A percentile compares a stretch with the other conserved stretches of the same genome.
Evolutionary conservation across 1,140 invertebrate genomes (phyloP).

Genomic region (Chelonus insularis): DNA sequence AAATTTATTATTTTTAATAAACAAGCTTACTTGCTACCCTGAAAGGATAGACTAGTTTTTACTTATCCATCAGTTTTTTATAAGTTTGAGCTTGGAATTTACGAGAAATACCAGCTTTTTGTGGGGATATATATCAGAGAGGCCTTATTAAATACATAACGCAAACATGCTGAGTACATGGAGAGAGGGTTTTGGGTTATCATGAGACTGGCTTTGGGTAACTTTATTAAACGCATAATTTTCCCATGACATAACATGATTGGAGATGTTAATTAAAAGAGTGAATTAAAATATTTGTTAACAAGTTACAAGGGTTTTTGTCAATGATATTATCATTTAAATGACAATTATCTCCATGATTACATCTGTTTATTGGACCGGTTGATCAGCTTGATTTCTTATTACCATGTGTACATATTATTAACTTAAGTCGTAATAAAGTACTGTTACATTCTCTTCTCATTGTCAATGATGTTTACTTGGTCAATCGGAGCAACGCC

Average conservation of each 20-base stretch:
- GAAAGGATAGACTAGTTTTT: too few relatives aligned
- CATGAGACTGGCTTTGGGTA: background rate
- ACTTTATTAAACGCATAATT: background rate
- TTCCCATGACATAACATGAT: background rate
- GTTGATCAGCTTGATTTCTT: background rate
- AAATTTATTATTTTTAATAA: too few relatives aligned
- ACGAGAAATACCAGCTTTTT: too few relatives aligned
- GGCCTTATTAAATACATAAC: slow-evolving; percentile 13
- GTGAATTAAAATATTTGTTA: background rate
- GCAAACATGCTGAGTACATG: background rate
- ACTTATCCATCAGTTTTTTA: too few relatives aligned
- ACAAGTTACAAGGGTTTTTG: background rate
- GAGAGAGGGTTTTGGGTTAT: slow-evolving; percentile 1
- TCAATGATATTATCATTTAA: too few relatives aligned
- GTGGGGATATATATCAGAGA: background rate
- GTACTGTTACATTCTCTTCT: background rate
- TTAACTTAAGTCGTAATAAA: slow-evolving; percentile 1
- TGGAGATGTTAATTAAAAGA: background rate
- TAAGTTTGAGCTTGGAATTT: too few relatives aligned
- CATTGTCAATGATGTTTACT: background rate
- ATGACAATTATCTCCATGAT: too few relatives aligned
- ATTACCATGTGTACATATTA: background rate
- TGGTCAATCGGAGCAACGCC: background rate
- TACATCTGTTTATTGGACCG: too few relatives aligned
- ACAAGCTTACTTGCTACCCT: too few relatives aligned